Evolutionary conservation across 2,888 invertebrate genomes (phyloP), one percentile per base, ranked within the genome.

Genomic region (Panopea generosa): DNA sequence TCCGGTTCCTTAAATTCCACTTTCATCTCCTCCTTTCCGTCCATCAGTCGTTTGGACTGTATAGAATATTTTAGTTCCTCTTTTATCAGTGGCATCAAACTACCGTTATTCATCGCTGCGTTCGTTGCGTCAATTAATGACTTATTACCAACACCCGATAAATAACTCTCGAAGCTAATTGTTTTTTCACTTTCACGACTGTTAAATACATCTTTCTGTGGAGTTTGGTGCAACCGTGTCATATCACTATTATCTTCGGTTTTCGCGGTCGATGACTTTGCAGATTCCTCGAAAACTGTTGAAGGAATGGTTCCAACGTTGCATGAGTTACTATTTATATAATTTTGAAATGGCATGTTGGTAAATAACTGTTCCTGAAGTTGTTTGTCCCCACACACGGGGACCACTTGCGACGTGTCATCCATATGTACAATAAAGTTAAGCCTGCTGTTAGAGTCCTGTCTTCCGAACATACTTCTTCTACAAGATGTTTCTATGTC

Each of bases 31-130:
- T 53, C 43, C 40, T 79, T 77, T 7, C 82, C 79, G 40, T 70
- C 68, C 27, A 72, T 75, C n/a, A 79, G 50, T 52, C 82, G 55
- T 50, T 79, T 82, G 7, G 74, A 57, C 52, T 82, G 82, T 43
- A 82, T 82, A 16, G 76, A 57, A 55, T 49, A 82, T 55, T 82
- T 82, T 9, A 82, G 40, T 66, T 82, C 82, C 43, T 82, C 76
- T 38, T 82, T 82, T 7, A 82, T 67, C 22, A 78, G 50, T 0
- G 82, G 79, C 16, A 59, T 59, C 20, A 82, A 50, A n/a, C 40
- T 53, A 4, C 76, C 73, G n/a, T 45, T 61, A 11, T 47, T 38
- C 6, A 75, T 14, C 0, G 76, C 70, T 24, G 52, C 40, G 16
- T 50, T 43, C 7, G 68, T 66, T 0, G 65, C 70, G 18, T 72